Percentiles rank a stretch among this genome's conserved stretches.
phyloP scores from a whole-genome alignment of 2,888 invertebrate genomes.

The Lepetodrilus schrolli region DNA sequence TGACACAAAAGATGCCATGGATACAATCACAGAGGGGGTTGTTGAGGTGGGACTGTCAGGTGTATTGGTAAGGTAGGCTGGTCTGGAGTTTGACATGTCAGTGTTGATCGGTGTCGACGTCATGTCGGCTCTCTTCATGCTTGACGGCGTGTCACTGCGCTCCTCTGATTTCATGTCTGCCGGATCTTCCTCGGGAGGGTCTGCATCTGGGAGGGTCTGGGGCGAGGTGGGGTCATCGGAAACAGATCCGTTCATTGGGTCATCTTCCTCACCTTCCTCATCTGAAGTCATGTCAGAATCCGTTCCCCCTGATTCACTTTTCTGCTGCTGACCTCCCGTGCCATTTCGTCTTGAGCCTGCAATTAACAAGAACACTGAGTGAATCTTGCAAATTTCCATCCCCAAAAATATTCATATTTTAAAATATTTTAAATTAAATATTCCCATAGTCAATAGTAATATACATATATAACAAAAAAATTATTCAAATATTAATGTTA shows the following conservation, averaged over 20 bases:
- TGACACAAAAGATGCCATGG: slow-evolving; percentile 26
- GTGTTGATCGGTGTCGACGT: neutral
- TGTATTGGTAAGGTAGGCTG: neutral
- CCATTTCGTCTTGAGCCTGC: slow-evolving; percentile 31
- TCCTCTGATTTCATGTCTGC: neutral
- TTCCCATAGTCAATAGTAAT: too few species aligned
- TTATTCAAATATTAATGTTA: too few species aligned
- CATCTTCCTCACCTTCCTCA: slow-evolving; percentile 34
- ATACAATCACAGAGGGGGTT: slow-evolving; percentile 34
- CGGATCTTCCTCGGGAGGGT: neutral
- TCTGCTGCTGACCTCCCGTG: slow-evolving; percentile 11
- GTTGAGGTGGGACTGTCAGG: neutral
- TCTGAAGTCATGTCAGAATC: slow-evolving; percentile 40
- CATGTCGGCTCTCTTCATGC: neutral
- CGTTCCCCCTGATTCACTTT: slow-evolving; percentile 32
- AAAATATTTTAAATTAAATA: too few species aligned
- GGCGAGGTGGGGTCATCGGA: neutral
- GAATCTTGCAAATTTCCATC: too few species aligned
- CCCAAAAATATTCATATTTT: too few species aligned
- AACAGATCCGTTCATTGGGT: neutral
- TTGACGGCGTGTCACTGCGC: neutral
- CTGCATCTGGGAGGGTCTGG: neutral
- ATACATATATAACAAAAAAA: too few species aligned
- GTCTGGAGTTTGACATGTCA: neutral
- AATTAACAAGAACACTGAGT: neutral